Percentiles rank a stretch among this genome's conserved stretches.
Conservation (phyloP, 2,113 vertebrate genomes). For the Mirounga angustirostris region DNA sequence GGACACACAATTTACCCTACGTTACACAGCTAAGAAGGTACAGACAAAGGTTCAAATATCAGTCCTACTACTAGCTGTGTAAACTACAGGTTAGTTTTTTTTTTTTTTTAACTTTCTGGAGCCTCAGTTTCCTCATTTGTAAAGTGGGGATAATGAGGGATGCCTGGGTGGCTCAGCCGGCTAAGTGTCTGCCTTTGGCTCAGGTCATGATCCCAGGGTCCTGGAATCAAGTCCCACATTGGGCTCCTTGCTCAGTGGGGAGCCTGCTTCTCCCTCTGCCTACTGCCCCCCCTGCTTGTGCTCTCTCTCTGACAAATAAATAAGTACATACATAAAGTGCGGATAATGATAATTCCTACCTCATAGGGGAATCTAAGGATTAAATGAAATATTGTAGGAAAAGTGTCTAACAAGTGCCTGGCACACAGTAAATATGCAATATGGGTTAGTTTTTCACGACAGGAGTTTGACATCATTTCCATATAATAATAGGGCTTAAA, state of each 20-base stretch:
- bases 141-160: neutral
- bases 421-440: neutral
- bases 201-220: no score
- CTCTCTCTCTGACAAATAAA: no score
- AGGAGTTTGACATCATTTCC: constrained; percentile 10
- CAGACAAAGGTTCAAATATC: neutral
- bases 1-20: neutral
- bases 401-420: neutral
- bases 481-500: constrained; percentile 45
- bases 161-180: neutral
- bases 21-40: neutral
- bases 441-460: neutral
- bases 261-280: no score
- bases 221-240: no score
- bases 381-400: constrained; percentile 26
- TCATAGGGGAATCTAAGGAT: neutral
- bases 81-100: neutral
- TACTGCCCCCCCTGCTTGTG: no score
- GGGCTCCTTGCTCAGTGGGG: no score
- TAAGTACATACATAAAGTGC: neutral
- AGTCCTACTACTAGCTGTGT: neutral
- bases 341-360: neutral
- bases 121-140: constrained; percentile 18
- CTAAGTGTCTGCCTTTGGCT: neutral
- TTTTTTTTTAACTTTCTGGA: constrained; percentile 42